Percentiles rank a stretch among this genome's conserved stretches.
Evolutionary conservation across 2,797 vertebrate species (phyloP).

Genomic region (Anisognathus igniventris): DNA sequence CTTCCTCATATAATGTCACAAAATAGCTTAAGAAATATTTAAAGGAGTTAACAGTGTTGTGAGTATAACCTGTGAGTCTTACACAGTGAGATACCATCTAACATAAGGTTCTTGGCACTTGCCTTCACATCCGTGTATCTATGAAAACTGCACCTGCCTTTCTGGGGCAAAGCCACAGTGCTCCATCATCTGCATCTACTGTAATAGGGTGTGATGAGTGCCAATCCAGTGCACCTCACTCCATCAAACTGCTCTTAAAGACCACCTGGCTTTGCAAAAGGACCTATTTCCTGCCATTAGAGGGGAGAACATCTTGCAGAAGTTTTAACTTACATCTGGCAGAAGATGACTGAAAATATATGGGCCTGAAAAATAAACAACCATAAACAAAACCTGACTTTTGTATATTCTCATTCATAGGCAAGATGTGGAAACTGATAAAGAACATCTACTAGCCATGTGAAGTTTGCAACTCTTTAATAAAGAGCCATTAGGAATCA

Average conservation of each 20-base stretch:
- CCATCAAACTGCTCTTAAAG: background rate
- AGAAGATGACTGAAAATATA: background rate
- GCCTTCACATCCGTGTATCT: background rate
- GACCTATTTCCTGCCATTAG: background rate
- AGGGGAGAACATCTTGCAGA: fast-evolving
- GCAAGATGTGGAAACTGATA: background rate
- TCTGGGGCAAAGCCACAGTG: background rate
- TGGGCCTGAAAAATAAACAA: background rate
- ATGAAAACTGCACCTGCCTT: background rate
- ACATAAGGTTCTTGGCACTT: background rate
- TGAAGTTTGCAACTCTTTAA: background rate
- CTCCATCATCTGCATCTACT: background rate
- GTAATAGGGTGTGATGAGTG: background rate
- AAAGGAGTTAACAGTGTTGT: background rate
- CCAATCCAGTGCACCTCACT: background rate
- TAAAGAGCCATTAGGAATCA: background rate
- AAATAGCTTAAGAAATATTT: background rate
- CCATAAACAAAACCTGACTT: background rate
- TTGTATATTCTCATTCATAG: background rate
- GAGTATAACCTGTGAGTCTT: background rate
- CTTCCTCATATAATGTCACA: background rate
- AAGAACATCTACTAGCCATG: background rate
- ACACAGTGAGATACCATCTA: background rate
- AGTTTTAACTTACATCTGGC: background rate
- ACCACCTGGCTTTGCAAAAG: background rate